Percentiles rank a stretch among this genome's conserved stretches.
Conservation (phyloP, 2,888 invertebrate species). For the Plutella xylostella region DNA sequence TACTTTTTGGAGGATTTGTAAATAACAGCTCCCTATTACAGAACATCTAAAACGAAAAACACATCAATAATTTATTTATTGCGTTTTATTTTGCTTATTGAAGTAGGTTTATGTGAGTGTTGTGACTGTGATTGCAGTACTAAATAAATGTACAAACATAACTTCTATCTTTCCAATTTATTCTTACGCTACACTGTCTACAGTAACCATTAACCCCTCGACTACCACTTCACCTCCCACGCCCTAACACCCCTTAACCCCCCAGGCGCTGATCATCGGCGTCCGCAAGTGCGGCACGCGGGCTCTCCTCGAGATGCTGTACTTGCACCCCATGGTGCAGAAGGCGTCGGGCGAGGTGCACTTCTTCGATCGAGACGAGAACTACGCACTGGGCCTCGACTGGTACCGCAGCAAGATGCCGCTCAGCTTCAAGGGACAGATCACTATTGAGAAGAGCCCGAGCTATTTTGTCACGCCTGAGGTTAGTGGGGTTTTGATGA, state of each 20-base stretch:
- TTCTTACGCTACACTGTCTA: too few relatives aligned
- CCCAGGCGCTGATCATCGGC: slow-evolving; percentile 89
- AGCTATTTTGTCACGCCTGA: slow-evolving; percentile 97
- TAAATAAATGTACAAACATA: too few relatives aligned
- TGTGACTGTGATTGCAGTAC: too few relatives aligned
- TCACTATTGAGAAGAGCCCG: slow-evolving; percentile 97
- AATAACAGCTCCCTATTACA: too few relatives aligned
- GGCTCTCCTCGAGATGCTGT: slow-evolving; percentile 95
- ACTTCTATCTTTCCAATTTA: too few relatives aligned
- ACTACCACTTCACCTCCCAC: too few relatives aligned
- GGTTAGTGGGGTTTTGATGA: slow-evolving; percentile 70
- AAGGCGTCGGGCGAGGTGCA: slow-evolving; percentile 96
- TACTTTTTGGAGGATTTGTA: too few relatives aligned
- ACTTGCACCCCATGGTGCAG: slow-evolving; percentile 92
- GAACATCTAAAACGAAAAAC: too few relatives aligned
- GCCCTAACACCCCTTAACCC: slow-evolving; percentile 9
- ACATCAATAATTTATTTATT: too few relatives aligned
- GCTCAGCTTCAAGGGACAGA: slow-evolving; percentile 89
- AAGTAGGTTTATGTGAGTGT: too few relatives aligned
- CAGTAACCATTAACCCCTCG: too few relatives aligned
- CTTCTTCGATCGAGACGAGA: slow-evolving; percentile 96
- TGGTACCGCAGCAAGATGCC: slow-evolving; percentile 98
- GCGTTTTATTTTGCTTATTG: too few relatives aligned
- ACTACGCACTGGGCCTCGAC: slow-evolving; percentile 90
- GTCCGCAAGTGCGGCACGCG: slow-evolving; percentile 97